Evolutionary conservation across 2,113 vertebrate species (phyloP), one percentile per base, ranked within the genome.

Genomic region (Microcebus murinus): DNA sequence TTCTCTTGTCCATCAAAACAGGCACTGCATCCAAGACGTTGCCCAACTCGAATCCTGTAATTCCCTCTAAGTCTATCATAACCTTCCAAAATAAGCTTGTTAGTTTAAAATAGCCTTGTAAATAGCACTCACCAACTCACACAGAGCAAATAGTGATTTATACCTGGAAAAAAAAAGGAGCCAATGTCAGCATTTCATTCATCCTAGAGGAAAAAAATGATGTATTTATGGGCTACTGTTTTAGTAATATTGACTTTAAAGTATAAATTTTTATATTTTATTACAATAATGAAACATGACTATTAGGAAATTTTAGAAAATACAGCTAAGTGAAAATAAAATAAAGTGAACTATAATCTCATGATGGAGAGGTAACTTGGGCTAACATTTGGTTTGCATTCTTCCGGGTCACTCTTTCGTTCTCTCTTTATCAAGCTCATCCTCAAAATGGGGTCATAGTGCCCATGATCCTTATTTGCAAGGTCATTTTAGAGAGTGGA

Each of bases 1-100:
- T 94, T 39, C 95, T 96, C 95, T 70, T 96, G 97, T 96, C 96
- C 79, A 91, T 97, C 97, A 97, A 89, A 94, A 87, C 73, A 77
- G 77, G 42, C 18, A 8, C 74, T 34, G 70, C 8, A 21, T 96
- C 91, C 95, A 96, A 94, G 74, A 96, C 25, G 27, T 74, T 91
- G 87, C 96, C 97, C 94, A 93, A 87, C 83, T 90, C 90, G 92
- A 92, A 90, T 84, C 97, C 93, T 94, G 95, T 97, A 94, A 97
- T 97, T 95, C 96, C 96, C 93, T 93, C 95, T 95, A 96, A 98
- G 97, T 96, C 94, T 86, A 76, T 80, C 96, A 90, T 48, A 94
- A 77, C 96, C 87, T 93, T 98, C 96, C 95, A 98, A 96, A 96
- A 96, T 92, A 97, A 97, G 94, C 96, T 97, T 96, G 97, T 97